Evolutionary conservation across 2,888 invertebrate species (phyloP).

Genomic region (Cinara cedri): DNA sequence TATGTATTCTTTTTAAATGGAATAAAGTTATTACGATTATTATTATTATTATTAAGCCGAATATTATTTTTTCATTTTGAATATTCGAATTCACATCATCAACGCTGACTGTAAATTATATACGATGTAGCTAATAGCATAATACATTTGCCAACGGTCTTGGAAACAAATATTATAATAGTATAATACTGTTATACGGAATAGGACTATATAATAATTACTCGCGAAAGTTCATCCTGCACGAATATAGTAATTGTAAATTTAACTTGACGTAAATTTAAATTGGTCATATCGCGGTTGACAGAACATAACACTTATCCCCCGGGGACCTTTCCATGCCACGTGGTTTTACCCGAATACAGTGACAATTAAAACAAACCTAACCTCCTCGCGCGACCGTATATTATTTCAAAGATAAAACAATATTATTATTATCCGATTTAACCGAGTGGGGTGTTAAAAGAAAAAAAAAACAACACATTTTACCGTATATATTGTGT

Average conservation of each 20-base stretch:
- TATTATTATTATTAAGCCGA: no score
- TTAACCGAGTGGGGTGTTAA: no score
- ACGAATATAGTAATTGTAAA: conserved; percentile 20
- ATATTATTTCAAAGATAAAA: not conserved
- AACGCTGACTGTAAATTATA: no score
- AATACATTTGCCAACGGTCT: not conserved
- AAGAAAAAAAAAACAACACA: no score
- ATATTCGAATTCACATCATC: not conserved
- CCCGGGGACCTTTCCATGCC: not conserved
- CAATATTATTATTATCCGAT: not conserved
- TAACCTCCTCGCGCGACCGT: not conserved
- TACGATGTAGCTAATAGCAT: not conserved
- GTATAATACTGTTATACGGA: not conserved
- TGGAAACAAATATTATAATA: not conserved
- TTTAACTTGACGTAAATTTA: conserved; percentile 38
- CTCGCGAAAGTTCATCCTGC: not conserved
- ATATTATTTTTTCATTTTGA: no score
- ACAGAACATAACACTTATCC: conserved; percentile 25
- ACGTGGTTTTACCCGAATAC: not conserved
- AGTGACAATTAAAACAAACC: conserved; percentile 27
- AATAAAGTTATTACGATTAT: no score
- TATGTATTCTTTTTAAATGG: no score
- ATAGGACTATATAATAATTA: conserved; percentile 14
- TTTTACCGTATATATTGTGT: no score
- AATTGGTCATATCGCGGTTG: conserved; percentile 47